Evolutionary conservation across 1,140 invertebrate genomes (phyloP).

Genomic region (Drosophila serrata): DNA sequence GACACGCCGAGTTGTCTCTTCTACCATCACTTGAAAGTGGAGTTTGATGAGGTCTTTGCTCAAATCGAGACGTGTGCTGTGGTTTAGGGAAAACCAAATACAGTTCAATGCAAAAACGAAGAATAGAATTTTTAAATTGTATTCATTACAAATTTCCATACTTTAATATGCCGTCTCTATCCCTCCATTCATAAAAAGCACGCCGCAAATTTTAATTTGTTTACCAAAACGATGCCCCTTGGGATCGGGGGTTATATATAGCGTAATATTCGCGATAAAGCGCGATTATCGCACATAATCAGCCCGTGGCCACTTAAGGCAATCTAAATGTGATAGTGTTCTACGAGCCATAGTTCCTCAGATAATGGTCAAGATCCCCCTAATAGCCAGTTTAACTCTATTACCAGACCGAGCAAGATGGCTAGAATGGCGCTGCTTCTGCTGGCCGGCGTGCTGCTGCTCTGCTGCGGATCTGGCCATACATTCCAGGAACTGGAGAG

Average conservation of each 20-base stretch:
- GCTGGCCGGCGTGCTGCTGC: constrained; percentile 23
- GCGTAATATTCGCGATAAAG: constrained; percentile 41
- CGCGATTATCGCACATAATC: constrained; percentile 63
- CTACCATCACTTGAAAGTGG: constrained; percentile 43
- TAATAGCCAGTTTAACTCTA: constrained; percentile 46
- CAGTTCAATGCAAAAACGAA: background rate
- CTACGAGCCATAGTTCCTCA: constrained; percentile 22
- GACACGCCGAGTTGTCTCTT: constrained; percentile 45
- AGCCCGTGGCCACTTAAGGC: constrained; percentile 32
- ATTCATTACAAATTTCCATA: background rate
- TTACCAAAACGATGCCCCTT: constrained; percentile 44
- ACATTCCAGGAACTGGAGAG: constrained; percentile 51
- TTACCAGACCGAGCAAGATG: constrained; percentile 36
- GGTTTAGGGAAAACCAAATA: constrained; percentile 12
- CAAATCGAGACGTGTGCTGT: constrained; percentile 32
- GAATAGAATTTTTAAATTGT: no score
- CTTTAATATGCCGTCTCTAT: background rate
- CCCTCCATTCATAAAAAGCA: constrained; percentile 33
- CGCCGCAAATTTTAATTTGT: constrained; percentile 5
- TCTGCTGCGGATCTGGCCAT: constrained; percentile 6
- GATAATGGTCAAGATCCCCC: constrained; percentile 32
- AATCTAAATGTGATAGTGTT: constrained; percentile 69
- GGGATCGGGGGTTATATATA: constrained; percentile 27
- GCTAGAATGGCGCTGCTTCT: constrained; percentile 34
- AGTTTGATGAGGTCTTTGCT: constrained; percentile 47